Conservation (phyloP, 2,113 vertebrate genomes). For the Sprattus sprattus region DNA sequence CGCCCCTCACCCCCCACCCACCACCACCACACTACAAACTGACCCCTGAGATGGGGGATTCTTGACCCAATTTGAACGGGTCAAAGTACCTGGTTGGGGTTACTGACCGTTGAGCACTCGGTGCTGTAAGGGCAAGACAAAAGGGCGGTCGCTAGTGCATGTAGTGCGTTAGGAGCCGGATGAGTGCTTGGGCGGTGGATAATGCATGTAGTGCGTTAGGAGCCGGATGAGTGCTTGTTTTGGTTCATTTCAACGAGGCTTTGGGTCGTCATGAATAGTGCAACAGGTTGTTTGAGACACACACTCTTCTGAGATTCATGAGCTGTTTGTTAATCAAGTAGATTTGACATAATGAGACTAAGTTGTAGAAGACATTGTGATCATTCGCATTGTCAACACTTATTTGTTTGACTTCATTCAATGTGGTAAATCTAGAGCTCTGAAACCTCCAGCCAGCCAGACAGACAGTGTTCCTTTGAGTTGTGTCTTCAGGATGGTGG, state of each 20-base stretch:
- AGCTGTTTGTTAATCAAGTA: neutral
- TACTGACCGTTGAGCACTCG: neutral
- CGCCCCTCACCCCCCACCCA: neutral
- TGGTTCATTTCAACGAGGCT: neutral
- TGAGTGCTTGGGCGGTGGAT: constrained; percentile 8
- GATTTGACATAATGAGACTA: neutral
- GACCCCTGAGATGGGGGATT: neutral
- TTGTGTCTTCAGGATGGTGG: no score
- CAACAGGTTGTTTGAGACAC: neutral
- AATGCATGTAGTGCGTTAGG: neutral
- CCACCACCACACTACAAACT: neutral
- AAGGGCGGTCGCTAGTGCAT: neutral
- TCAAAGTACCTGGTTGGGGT: neutral
- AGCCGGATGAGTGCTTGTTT: neutral
- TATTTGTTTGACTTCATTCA: neutral
- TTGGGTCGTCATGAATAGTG: neutral
- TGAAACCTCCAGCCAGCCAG: no score
- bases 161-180: neutral
- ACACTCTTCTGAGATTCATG: neutral
- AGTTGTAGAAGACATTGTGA: neutral
- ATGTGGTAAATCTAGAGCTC: neutral
- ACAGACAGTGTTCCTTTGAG: no score
- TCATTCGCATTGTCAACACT: neutral
- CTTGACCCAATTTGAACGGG: neutral
- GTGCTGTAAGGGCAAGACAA: neutral